These are phyloP conservation scores for Tenthredo mesomela DNA, from an alignment of 2,888 invertebrate species.

Conservation along the genomic window DNA sequence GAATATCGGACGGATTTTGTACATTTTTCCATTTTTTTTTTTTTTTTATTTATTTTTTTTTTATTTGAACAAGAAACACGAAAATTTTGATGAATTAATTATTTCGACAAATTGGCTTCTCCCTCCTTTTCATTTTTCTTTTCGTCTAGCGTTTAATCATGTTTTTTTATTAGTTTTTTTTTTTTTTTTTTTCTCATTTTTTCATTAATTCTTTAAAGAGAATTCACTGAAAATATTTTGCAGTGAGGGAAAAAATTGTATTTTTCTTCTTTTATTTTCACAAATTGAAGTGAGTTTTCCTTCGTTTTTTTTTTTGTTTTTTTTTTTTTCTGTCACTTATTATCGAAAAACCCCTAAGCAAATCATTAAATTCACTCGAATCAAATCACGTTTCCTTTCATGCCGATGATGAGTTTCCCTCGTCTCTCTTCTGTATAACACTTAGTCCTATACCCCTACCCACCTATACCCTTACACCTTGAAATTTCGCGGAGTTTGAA, in stretches of 20 bases:
- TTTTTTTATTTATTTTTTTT: background rate
- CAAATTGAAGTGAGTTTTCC: background rate
- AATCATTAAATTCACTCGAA: background rate
- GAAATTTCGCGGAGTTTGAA: background rate
- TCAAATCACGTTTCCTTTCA: background rate
- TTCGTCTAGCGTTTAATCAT: background rate
- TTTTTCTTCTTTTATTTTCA: background rate
- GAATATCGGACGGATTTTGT: background rate
- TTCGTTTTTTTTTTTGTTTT: background rate
- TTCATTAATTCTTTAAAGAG: background rate
- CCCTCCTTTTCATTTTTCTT: background rate
- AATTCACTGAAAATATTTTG: background rate
- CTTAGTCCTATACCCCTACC: background rate
- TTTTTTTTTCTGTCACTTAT: no score
- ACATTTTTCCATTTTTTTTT: background rate
- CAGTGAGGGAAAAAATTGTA: background rate
- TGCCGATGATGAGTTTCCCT: background rate
- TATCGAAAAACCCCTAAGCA: background rate
- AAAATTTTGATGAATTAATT: background rate
- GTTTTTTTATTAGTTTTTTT: no score
- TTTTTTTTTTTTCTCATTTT: no score
- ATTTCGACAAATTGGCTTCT: background rate
- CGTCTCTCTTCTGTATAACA: background rate
- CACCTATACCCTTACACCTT: background rate
- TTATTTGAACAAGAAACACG: background rate